Base-by-base conservation (phyloP, 1,140 invertebrate species). In the Micrasema longulum region DNA sequence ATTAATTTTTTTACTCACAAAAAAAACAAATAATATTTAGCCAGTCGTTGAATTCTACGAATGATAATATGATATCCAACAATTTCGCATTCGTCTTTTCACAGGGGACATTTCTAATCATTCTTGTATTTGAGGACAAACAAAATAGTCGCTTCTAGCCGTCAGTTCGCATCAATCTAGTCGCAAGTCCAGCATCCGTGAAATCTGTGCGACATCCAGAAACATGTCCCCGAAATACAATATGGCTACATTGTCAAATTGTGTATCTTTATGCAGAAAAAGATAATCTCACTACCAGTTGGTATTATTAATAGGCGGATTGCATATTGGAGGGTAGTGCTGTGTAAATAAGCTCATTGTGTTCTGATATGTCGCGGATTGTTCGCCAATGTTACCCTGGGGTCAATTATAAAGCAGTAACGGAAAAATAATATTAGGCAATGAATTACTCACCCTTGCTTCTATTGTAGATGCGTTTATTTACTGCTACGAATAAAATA, bases 211-310 rank as follows among this genome's bases (percentile, higher is more conserved):
- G 41, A 69, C 67, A 69, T 64, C 60, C 60, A 45, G 38, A 60
- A 47, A 55, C 66, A 26, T 45, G 36, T 43, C 66, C 50, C 36
- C 6, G 36, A 12, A 50, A 47, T 16, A 38, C 45, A 66, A 50
- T 52, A 66, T 45, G 16, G 57, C 48, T 9, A 48, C 68, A 70
- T 63, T 70, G 68, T 70, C 68, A 53, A 63, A 38, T 52, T 31
- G 35, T 53, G 57, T 70, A 70, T 63, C 48, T 52, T 70, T 70
- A 70, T 70, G 57, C 57, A 52, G 43, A 63, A 73, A 73, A 69
- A 69, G 63, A 35, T 73, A 73, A 73, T 73, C 72, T 66, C 72
- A 57, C 53, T 69, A 66, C 72, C 66, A 48, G 35, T 60, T 22
- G 35, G 23, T 63, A 69, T 73, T 69, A 69, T 73, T 62, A 48